Percentiles rank a stretch among this genome's conserved stretches.
Conservation (phyloP, 2,888 invertebrate genomes). For the Sinelater perroti region DNA sequence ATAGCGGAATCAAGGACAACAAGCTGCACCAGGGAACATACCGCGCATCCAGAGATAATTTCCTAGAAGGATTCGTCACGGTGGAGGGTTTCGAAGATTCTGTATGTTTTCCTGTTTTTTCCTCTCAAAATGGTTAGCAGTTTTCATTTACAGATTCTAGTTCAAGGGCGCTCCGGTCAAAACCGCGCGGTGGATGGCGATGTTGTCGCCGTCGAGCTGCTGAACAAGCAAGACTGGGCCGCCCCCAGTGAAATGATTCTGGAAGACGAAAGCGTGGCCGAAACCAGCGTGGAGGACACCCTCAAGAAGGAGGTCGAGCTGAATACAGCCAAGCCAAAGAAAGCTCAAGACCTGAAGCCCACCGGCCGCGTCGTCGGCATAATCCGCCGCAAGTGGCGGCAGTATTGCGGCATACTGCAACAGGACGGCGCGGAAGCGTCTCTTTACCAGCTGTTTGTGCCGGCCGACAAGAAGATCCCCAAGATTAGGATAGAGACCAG, state of each 20-base stretch:
- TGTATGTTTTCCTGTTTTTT: slow-evolving; percentile 68
- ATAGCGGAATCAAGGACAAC: slow-evolving; percentile 81
- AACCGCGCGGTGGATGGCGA: slow-evolving; percentile 97
- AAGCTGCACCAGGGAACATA: slow-evolving; percentile 82
- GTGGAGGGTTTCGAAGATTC: slow-evolving; percentile 82
- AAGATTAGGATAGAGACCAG: slow-evolving; percentile 95
- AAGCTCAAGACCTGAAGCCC: slow-evolving; percentile 60
- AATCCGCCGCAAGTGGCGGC: slow-evolving; percentile 94
- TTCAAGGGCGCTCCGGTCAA: slow-evolving; percentile 85
- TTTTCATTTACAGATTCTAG: slow-evolving; percentile 68
- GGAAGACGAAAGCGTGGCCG: slow-evolving; percentile 74
- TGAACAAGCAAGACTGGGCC: slow-evolving; percentile 91
- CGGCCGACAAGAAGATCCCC: slow-evolving; percentile 93
- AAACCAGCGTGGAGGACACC: slow-evolving; percentile 72
- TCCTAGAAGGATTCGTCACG: slow-evolving; percentile 87
- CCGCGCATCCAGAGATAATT: slow-evolving; percentile 90
- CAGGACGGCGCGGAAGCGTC: slow-evolving; percentile 69
- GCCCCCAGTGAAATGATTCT: slow-evolving; percentile 86
- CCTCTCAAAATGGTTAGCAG: too few relatives aligned
- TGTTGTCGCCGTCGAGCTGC: slow-evolving; percentile 87
- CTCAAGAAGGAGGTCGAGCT: slow-evolving; percentile 65
- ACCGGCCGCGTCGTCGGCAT: slow-evolving; percentile 92
- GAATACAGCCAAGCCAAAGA: slow-evolving; percentile 19
- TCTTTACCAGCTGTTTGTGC: slow-evolving; percentile 87
- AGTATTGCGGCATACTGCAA: slow-evolving; percentile 95